These are phyloP conservation scores for Agriopis aurantiaria DNA, from an alignment of 2,888 invertebrate genomes.

Conservation along the genomic window DNA sequence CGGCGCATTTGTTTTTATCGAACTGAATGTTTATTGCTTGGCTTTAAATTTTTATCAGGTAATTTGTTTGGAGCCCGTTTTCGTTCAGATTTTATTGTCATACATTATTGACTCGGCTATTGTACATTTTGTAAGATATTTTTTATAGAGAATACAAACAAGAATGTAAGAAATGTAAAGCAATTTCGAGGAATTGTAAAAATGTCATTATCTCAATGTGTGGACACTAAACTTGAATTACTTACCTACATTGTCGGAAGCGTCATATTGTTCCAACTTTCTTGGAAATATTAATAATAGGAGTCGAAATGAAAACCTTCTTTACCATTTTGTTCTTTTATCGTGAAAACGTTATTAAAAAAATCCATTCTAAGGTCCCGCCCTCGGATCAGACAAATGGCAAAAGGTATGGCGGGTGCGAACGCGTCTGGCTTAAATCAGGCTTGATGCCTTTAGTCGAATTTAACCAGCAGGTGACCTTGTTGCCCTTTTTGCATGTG, in stretches of 20 bases:
- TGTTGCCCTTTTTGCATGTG: no score
- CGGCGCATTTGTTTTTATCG: slow-evolving; percentile 34
- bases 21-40: slow-evolving; percentile 41
- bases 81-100: slow-evolving; percentile 24
- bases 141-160: neutral
- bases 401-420: no score
- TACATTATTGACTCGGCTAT: neutral
- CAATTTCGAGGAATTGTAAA: slow-evolving; percentile 4
- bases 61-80: slow-evolving; percentile 23
- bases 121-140: neutral
- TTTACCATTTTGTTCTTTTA: no score
- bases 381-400: no score
- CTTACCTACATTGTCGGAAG: neutral
- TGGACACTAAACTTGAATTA: neutral
- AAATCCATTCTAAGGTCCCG: no score
- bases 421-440: no score
- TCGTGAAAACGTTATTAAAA: no score
- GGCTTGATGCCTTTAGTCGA: no score
- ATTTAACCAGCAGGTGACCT: no score
- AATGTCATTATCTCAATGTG: neutral
- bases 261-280: neutral
- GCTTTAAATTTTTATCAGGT: slow-evolving; percentile 43
- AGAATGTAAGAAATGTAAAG: neutral
- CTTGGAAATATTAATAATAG: neutral
- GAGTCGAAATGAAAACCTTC: no score